Percentiles rank a stretch among this genome's conserved stretches.
phyloP scores from a whole-genome alignment of 2,797 vertebrate species.

The Champsocephalus gunnari region DNA sequence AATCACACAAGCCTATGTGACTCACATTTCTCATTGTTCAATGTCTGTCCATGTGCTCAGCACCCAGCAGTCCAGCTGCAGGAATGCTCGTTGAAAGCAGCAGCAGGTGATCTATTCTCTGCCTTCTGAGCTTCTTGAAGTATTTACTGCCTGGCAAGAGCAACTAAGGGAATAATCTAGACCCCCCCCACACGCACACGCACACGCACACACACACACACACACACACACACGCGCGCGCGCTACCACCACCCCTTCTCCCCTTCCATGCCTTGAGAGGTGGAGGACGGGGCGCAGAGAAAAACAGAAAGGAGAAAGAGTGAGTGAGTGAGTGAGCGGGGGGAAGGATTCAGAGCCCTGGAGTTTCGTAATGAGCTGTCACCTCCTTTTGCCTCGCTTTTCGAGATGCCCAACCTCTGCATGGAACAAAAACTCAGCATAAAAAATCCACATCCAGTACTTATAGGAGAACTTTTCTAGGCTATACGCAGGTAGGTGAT shows the following conservation, averaged over 20 bases:
- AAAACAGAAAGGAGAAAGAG: constrained; percentile 16
- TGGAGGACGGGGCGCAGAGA: constrained; percentile 17
- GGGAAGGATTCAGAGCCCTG: constrained; percentile 43
- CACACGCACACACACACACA: too few relatives aligned
- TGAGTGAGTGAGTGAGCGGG: background rate
- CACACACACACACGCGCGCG: too few relatives aligned
- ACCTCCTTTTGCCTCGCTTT: constrained; percentile 61
- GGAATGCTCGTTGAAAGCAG: constrained; percentile 39
- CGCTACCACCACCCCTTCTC: background rate
- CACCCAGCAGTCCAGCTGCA: constrained; percentile 23
- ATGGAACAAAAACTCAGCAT: constrained; percentile 24
- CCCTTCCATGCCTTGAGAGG: constrained; percentile 22
- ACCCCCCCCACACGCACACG: constrained; percentile 18
- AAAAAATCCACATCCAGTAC: constrained; percentile 1
- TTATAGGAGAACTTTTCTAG: background rate
- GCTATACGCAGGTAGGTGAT: constrained; percentile 21
- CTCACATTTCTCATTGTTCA: constrained; percentile 16
- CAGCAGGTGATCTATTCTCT: constrained; percentile 67
- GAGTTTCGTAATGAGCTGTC: constrained; percentile 70
- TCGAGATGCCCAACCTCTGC: constrained; percentile 40
- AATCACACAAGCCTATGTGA: constrained; percentile 7
- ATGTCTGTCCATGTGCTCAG: constrained; percentile 2
- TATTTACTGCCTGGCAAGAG: constrained; percentile 71
- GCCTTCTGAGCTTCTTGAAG: constrained; percentile 63
- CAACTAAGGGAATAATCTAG: constrained; percentile 66